phyloP scores from a whole-genome alignment of 2,797 vertebrate genomes.

The Girardinus metallicus region DNA sequence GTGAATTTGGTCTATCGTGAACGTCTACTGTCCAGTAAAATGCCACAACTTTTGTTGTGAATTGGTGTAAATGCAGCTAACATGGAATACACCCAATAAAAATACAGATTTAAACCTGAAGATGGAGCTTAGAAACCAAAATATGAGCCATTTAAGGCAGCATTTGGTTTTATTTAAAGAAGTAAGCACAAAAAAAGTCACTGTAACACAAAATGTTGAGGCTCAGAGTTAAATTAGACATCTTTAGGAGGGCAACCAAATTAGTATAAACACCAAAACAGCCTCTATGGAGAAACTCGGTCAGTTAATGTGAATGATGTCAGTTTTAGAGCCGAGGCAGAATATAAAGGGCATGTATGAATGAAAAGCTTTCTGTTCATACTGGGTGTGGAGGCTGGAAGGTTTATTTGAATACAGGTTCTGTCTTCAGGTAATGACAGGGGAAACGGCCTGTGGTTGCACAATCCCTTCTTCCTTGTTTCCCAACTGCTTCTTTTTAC shows the following conservation, averaged over 20 bases:
- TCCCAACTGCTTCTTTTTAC: slow-evolving; percentile 11
- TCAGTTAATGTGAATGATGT: neutral
- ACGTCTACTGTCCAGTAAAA: neutral
- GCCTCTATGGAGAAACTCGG: neutral
- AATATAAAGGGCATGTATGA: neutral
- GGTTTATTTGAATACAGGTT: neutral
- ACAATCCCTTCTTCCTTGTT: neutral
- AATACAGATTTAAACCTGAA: neutral
- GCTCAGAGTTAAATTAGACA: neutral
- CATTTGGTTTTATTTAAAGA: neutral
- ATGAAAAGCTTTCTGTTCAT: neutral
- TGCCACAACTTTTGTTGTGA: neutral
- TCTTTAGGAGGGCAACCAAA: neutral
- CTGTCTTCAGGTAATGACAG: neutral
- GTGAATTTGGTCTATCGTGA: neutral
- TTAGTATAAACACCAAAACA: neutral
- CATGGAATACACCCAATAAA: neutral
- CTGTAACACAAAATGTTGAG: neutral
- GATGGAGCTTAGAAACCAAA: neutral
- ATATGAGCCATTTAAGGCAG: neutral
- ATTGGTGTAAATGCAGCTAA: neutral
- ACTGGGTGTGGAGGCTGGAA: neutral
- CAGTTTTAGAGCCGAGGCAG: too few species aligned
- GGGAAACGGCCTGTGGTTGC: slow-evolving; percentile 5
- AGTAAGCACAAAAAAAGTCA: too few species aligned